Evolutionary conservation across 2,113 vertebrate species (phyloP).

Genomic region (Phainopepla nitens): DNA sequence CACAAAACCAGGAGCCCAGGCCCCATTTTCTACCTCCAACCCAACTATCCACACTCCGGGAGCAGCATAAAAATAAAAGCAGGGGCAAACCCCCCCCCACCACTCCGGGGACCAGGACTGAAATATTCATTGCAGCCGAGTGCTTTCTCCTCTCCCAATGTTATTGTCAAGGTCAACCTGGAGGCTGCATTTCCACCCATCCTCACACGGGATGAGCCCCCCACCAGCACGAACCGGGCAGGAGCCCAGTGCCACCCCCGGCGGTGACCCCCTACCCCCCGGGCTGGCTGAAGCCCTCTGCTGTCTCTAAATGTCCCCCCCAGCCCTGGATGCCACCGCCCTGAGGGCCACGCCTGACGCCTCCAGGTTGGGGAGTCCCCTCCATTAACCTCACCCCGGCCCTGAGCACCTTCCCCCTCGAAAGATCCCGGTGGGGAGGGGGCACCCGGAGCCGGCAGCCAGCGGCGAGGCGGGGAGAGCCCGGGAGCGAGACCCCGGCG

Average conservation of each 20-base stretch:
- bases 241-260: not conserved
- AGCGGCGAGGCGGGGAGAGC: not conserved
- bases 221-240: accelerated
- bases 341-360: not conserved
- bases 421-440: not conserved
- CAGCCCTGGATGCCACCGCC: not conserved
- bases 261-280: not conserved
- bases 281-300: not conserved
- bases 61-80: not conserved
- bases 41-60: not conserved
- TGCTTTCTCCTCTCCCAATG: slow-evolving; percentile 48
- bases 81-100: not conserved
- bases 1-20: not conserved
- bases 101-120: not conserved
- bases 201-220: not conserved
- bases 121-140: not conserved
- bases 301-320: not conserved
- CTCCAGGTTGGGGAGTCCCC: not conserved
- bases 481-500: not conserved
- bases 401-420: not conserved
- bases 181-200: not conserved
- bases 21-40: not conserved
- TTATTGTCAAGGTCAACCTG: slow-evolving; percentile 73
- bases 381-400: not conserved
- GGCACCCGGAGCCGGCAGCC: not conserved